These are phyloP conservation scores for Teleogryllus oceanicus DNA, from an alignment of 2,888 invertebrate genomes.

Conservation along the genomic window DNA sequence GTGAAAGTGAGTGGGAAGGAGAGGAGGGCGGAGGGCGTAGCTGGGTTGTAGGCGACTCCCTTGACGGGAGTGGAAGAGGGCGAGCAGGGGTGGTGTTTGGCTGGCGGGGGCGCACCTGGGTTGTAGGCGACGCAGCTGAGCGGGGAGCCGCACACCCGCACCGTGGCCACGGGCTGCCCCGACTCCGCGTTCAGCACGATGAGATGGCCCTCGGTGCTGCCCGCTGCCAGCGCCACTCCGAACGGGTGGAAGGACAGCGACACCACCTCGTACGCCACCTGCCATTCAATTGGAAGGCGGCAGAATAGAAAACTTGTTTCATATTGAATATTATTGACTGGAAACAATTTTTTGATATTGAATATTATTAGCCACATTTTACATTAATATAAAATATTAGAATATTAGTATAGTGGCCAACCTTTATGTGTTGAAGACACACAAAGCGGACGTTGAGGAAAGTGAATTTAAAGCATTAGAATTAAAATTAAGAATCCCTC, in stretches of 20 bases:
- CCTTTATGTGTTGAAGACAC: too few species aligned
- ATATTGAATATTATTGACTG: too few species aligned
- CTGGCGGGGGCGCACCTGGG: conserved; percentile 48
- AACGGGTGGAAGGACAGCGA: conserved; percentile 84
- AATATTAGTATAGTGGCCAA: too few species aligned
- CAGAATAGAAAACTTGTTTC: too few species aligned
- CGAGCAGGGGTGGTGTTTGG: neutral
- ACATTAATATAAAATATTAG: too few species aligned
- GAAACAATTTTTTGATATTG: too few species aligned
- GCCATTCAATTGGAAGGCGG: conserved; percentile 29
- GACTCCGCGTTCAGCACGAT: conserved; percentile 82
- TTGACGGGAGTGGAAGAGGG: conserved; percentile 58
- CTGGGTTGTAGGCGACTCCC: conserved; percentile 79
- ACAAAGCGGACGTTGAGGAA: too few species aligned
- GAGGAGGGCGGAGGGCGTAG: neutral
- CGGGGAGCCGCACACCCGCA: conserved; percentile 82
- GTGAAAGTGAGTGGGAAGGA: too few species aligned
- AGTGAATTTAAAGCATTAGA: too few species aligned
- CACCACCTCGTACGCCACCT: conserved; percentile 83
- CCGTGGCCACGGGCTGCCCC: conserved; percentile 78
- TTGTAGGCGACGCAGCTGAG: conserved; percentile 83
- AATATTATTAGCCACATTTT: too few species aligned
- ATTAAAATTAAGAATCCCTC: too few species aligned
- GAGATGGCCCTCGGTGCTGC: conserved; percentile 85
- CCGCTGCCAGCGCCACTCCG: conserved; percentile 81